Evolutionary conservation across 2,888 invertebrate genomes (phyloP), one percentile per base, ranked within the genome.

Genomic region (Drosophila setosimentum): DNA sequence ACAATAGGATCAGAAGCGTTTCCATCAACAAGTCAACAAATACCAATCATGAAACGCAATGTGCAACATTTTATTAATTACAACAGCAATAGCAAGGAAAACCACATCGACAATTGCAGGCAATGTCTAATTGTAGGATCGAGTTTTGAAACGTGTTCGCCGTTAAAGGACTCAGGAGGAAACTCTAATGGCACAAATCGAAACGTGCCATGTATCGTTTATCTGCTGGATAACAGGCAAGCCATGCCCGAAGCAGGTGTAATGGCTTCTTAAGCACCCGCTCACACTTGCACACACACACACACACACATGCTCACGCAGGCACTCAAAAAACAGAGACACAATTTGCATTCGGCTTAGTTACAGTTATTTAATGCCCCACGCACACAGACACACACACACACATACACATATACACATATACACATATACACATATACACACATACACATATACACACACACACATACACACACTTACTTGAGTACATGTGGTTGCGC

Each of bases 311-410:
- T 3, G 6, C 32, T 40, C 18, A 29, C 42, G 35, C 60, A 42
- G 55, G 63, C 70, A 63, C 55, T 62, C 62, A 51, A 60, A 35
- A 61, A 75, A 72, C 51, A 58, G 60, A 73, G 71, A 68, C 80
- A 68, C 74, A 79, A 85, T 85, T 87, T 87, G 86, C 83, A 87
- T 87, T 83, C 73, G 74, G 65, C 74, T 68, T 67, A 75, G 85
- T 71, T 72, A 81, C 81, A 87, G 85, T 87, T 85, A 87, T 83
- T 83, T 83, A 86, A 86, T 74, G 73, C 74, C 40, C 59, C n/a
- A 69, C 40, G 59, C 55, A 69, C 45, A 60, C 45, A 66, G 35
- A 65, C 61, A 55, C 51, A 68, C 37, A 16, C 68, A 62, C 60
- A 63, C 53, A 54, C 55, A 53, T 53, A 45, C 48, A 50, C 40